Conservation (phyloP, 2,113 vertebrate species). For the Serilophus lunatus region DNA sequence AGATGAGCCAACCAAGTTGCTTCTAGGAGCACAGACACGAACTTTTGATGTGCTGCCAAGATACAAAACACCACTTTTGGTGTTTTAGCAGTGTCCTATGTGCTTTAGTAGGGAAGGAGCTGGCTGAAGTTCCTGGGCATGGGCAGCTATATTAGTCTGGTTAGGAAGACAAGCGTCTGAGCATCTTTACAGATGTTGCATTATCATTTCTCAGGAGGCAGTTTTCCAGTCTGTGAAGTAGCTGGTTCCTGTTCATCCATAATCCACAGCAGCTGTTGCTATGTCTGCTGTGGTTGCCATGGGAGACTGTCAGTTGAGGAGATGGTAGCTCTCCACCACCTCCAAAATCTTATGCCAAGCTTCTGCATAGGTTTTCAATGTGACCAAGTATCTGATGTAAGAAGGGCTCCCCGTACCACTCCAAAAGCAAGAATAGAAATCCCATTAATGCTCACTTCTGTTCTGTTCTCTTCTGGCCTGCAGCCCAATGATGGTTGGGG, state of each 20-base stretch:
- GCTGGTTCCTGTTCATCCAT: neutral
- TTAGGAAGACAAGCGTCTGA: neutral
- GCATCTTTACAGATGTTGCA: neutral
- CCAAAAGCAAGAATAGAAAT: neutral
- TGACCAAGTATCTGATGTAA: neutral
- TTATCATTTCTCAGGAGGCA: neutral
- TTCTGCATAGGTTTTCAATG: neutral
- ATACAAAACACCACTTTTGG: neutral
- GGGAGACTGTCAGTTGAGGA: neutral
- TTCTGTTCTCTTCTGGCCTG: neutral
- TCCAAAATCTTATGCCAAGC: neutral
- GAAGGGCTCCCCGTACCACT: neutral
- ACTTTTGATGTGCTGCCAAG: neutral
- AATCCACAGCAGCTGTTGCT: neutral
- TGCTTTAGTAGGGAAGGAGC: neutral
- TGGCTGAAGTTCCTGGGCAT: neutral
- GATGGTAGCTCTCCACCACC: neutral
- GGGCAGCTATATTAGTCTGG: neutral
- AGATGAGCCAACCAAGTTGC: neutral
- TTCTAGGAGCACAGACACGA: neutral
- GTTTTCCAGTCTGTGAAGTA: neutral
- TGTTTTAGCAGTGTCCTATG: neutral
- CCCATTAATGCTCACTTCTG: neutral
- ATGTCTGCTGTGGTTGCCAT: neutral
- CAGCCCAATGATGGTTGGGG: rapidly evolving